Conservation (phyloP, 2,113 vertebrate genomes). For the Lipophrys pholis region DNA sequence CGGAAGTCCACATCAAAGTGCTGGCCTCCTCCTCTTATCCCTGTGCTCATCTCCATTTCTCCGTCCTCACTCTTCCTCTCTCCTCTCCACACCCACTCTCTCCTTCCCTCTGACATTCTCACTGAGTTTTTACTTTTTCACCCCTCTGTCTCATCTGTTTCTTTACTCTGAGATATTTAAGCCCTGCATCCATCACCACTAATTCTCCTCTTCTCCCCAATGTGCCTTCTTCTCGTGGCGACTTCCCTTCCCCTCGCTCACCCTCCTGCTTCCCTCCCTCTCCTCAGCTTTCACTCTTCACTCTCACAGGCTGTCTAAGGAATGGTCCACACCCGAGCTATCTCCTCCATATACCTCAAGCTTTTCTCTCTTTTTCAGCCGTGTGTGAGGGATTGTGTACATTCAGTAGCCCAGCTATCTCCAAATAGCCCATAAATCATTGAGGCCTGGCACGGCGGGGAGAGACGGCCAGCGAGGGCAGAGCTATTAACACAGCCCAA, state of each 20-base stretch:
- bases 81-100: conserved; percentile 31
- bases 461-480: conserved; percentile 59
- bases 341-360: conserved; percentile 21
- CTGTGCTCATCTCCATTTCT: conserved; percentile 21
- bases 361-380: conserved; percentile 20
- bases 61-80: conserved; percentile 24
- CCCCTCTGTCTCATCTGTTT: conserved; percentile 32
- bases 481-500: conserved; percentile 73
- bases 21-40: conserved; percentile 44
- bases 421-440: conserved; percentile 79
- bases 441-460: conserved; percentile 38
- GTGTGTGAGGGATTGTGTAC: conserved; percentile 62
- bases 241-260: conserved; percentile 21
- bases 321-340: conserved; percentile 39
- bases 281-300: conserved; percentile 25
- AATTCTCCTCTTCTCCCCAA: conserved; percentile 1
- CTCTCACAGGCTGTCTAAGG: conserved; percentile 38
- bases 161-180: conserved; percentile 10
- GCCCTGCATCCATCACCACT: conserved; percentile 18
- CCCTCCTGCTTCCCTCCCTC: conserved; percentile 7
- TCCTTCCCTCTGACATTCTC: conserved; percentile 20
- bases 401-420: conserved; percentile 65
- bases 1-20: conserved; percentile 65
- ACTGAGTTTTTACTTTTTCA: conserved; percentile 21
- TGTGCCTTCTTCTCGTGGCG: background rate